phyloP scores from a whole-genome alignment of 2,888 invertebrate species.

The Patella pellucida region DNA sequence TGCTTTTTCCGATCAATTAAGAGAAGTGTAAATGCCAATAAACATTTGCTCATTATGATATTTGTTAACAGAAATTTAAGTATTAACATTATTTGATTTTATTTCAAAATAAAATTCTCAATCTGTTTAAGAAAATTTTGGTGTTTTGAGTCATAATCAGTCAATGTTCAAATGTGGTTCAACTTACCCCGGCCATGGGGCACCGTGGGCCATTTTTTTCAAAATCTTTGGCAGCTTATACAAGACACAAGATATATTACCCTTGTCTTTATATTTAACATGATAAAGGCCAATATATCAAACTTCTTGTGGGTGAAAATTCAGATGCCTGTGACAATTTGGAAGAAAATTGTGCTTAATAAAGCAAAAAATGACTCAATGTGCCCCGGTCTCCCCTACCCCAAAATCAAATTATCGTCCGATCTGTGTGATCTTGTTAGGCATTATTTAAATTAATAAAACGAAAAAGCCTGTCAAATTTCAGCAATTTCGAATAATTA shows the following conservation, averaged over 20 bases:
- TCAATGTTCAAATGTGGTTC: neutral
- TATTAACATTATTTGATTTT: conserved; percentile 1
- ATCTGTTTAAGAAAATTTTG: neutral
- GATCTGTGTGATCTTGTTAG: too few relatives aligned
- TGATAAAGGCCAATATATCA: conserved; percentile 1
- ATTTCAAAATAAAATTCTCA: neutral
- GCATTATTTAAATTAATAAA: too few relatives aligned
- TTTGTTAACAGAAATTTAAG: neutral
- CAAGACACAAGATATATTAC: neutral
- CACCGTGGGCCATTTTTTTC: neutral
- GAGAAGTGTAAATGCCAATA: too few relatives aligned
- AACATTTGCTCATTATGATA: neutral
- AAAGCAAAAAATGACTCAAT: neutral
- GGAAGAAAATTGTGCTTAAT: neutral
- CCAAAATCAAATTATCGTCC: too few relatives aligned
- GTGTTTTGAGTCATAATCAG: neutral
- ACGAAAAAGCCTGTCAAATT: too few relatives aligned
- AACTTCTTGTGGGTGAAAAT: neutral
- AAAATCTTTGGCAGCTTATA: conserved; percentile 1
- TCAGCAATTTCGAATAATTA: too few relatives aligned
- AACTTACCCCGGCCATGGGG: too few relatives aligned
- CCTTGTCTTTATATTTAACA: neutral
- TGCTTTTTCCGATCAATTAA: too few relatives aligned
- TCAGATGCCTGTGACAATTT: neutral
- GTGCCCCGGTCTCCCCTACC: neutral